A percentile compares a stretch with the other conserved stretches of the same genome.
phyloP scores from a whole-genome alignment of 2,888 invertebrate genomes.

The Lissonota sp. region DNA sequence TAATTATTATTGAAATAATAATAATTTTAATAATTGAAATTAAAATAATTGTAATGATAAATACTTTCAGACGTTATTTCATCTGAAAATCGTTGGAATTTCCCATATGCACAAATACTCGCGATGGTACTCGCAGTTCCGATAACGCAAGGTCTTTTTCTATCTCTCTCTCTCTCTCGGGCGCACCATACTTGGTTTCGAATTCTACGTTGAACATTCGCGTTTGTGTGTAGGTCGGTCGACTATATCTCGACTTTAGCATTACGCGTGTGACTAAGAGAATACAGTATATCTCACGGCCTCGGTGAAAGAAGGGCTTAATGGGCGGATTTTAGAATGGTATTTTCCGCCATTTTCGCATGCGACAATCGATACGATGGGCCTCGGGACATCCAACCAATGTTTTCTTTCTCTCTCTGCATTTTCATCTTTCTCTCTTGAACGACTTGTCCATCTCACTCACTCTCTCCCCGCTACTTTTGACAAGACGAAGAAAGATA shows the following conservation, averaged over 20 bases:
- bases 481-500: slow-evolving; percentile 35
- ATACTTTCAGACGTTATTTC: too few relatives aligned
- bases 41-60: too few relatives aligned
- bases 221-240: slow-evolving; percentile 40
- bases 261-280: slow-evolving; percentile 65
- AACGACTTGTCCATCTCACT: background rate
- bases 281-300: slow-evolving; percentile 26
- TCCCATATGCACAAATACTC: slow-evolving; percentile 3
- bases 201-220: slow-evolving; percentile 54
- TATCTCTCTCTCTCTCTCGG: slow-evolving; percentile 24
- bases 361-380: slow-evolving; percentile 20
- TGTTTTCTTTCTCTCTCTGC: slow-evolving; percentile 27
- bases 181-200: slow-evolving; percentile 65
- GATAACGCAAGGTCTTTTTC: slow-evolving; percentile 56
- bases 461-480: slow-evolving; percentile 17
- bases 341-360: too few relatives aligned
- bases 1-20: too few relatives aligned
- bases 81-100: too few relatives aligned
- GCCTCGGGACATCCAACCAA: slow-evolving; percentile 48
- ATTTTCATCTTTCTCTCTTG: background rate
- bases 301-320: too few relatives aligned
- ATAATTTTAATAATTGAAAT: too few relatives aligned
- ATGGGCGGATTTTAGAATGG: too few relatives aligned
- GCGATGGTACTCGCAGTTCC: slow-evolving; percentile 27
- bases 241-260: slow-evolving; percentile 38